phyloP scores from a whole-genome alignment of 1,140 invertebrate genomes.

The Harpegnathos saltator region DNA sequence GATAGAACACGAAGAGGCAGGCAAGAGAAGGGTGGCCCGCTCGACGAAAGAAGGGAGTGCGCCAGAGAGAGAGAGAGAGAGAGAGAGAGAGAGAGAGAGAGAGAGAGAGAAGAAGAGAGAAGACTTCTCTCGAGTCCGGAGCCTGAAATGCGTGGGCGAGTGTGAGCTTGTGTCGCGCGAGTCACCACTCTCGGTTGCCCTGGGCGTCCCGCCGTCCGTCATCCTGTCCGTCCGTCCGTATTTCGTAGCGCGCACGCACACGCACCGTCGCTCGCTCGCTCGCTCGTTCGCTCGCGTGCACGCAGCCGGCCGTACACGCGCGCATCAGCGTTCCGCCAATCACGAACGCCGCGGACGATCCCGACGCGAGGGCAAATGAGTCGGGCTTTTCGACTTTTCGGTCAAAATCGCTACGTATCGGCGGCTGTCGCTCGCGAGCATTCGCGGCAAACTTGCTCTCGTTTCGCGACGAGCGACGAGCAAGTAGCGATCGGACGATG shows the following conservation, averaged over 20 bases:
- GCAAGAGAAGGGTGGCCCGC: constrained; percentile 31
- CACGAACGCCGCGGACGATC: constrained; percentile 16
- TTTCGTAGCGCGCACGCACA: constrained; percentile 74
- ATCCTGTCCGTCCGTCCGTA: constrained; percentile 83
- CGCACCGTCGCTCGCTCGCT: constrained; percentile 14
- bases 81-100: too few relatives aligned
- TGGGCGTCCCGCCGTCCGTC: constrained; percentile 82
- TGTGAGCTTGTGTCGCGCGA: constrained; percentile 80
- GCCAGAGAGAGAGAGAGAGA: too few relatives aligned
- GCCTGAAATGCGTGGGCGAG: constrained; percentile 79
- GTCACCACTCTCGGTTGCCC: constrained; percentile 82
- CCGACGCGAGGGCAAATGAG: constrained; percentile 27
- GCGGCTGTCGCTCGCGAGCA: too few relatives aligned
- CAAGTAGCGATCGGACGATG: too few relatives aligned
- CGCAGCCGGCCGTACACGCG: constrained; percentile 26
- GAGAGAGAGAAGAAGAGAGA: constrained; percentile 67
- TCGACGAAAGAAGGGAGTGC: constrained; percentile 31
- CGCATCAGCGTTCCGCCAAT: constrained; percentile 63
- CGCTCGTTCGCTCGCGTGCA: constrained; percentile 15
- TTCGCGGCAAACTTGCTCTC: too few relatives aligned
- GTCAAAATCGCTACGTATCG: constrained; percentile 60
- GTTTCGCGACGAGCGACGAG: too few relatives aligned
- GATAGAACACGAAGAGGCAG: constrained; percentile 60
- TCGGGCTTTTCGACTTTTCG: constrained; percentile 60
- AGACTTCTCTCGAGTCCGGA: constrained; percentile 35